phyloP scores from a whole-genome alignment of 2,113 vertebrate genomes.

The Hippopotamus amphibius region DNA sequence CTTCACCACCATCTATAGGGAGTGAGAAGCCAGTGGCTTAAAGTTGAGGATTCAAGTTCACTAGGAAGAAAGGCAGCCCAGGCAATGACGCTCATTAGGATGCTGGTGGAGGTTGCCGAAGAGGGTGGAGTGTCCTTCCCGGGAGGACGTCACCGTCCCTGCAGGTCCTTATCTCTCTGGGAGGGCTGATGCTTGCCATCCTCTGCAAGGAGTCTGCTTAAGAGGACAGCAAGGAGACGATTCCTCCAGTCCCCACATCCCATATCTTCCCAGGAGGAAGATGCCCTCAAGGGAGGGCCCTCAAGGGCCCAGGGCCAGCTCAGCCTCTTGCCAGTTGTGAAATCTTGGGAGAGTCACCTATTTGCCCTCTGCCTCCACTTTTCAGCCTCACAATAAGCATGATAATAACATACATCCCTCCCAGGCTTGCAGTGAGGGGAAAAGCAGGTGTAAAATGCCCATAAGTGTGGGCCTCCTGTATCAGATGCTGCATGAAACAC shows the following conservation, averaged over 20 bases:
- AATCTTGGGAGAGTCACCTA: background rate
- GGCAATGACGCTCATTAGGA: background rate
- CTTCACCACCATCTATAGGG: background rate
- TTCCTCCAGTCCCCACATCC: background rate
- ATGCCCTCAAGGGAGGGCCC: no score
- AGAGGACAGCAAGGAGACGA: background rate
- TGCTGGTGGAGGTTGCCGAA: background rate
- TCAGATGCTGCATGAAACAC: background rate
- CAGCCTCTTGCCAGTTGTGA: background rate
- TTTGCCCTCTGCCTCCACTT: background rate
- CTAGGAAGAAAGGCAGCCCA: background rate
- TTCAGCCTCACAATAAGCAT: background rate
- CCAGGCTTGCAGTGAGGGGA: background rate
- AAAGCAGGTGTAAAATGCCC: background rate
- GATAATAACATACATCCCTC: background rate
- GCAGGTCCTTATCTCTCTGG: background rate
- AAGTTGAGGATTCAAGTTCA: background rate
- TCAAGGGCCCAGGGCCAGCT: background rate
- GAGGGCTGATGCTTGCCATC: background rate
- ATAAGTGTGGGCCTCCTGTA: accelerated
- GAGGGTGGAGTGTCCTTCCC: accelerated
- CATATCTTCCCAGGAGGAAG: background rate
- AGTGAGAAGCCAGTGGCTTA: background rate
- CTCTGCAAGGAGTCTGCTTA: background rate
- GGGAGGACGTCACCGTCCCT: background rate